Percentiles rank a stretch among this genome's conserved stretches.
Conservation (phyloP, 64 coral and sea anemone species). For the Pocillopora damicornis region DNA sequence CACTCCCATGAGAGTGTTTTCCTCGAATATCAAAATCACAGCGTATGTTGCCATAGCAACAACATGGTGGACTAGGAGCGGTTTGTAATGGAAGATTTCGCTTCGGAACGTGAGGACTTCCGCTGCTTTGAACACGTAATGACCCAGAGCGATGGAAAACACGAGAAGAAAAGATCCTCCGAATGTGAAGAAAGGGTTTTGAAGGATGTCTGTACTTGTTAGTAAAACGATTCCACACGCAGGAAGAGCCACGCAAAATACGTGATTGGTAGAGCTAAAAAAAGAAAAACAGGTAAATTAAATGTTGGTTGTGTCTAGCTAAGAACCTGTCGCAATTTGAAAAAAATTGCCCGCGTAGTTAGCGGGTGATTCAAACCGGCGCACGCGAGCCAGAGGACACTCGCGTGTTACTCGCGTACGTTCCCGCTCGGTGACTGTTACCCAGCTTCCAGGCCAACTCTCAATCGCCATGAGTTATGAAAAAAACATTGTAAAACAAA, state of each 20-base stretch:
- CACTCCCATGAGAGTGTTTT: constrained; percentile 53
- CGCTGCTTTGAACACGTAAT: constrained; percentile 63
- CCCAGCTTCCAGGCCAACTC: too few relatives aligned
- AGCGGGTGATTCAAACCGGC: too few relatives aligned
- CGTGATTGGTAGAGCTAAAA: constrained; percentile 57
- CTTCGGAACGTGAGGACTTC: constrained; percentile 41
- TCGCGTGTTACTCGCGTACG: too few relatives aligned
- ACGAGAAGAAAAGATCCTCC: not conserved
- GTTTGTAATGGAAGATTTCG: constrained; percentile 44
- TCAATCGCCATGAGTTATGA: too few relatives aligned
- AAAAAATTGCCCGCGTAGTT: not conserved
- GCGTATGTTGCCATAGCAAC: constrained; percentile 55
- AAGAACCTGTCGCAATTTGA: not conserved
- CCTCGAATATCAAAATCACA: constrained; percentile 41
- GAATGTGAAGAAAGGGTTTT: constrained; percentile 55
- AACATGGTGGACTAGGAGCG: constrained; percentile 49
- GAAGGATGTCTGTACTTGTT: constrained; percentile 17
- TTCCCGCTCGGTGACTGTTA: too few relatives aligned
- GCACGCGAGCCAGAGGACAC: too few relatives aligned
- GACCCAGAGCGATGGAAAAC: constrained; percentile 65
- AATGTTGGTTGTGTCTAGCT: not conserved
- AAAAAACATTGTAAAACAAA: too few relatives aligned
- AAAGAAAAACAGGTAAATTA: not conserved
- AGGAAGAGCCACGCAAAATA: constrained; percentile 33
- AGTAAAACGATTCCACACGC: constrained; percentile 43